A percentile compares a stretch with the other conserved stretches of the same genome.
Evolutionary conservation across 2,888 invertebrate species (phyloP).

Genomic region (Branchipolynoe longqiensis): DNA sequence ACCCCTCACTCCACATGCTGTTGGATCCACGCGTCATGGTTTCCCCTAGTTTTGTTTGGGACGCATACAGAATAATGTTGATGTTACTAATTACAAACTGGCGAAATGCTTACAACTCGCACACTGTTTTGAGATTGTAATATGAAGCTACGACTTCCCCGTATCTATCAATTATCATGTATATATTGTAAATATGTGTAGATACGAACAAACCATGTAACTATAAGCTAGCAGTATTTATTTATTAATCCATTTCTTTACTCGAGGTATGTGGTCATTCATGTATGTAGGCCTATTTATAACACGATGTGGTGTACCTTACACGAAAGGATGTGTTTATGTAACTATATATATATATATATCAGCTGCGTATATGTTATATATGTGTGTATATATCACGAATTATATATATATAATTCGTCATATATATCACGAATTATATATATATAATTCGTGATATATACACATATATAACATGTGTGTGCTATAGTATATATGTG

Average conservation of each 20-base stretch:
- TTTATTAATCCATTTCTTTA: background rate
- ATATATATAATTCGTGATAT: too few relatives aligned
- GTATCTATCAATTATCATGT: background rate
- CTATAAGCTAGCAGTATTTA: slow-evolving; percentile 30
- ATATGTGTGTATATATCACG: background rate
- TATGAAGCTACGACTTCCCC: background rate
- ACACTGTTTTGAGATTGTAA: background rate
- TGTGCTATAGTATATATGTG: too few relatives aligned
- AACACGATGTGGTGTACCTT: background rate
- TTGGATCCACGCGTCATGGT: background rate
- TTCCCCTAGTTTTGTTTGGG: background rate
- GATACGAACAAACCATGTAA: background rate
- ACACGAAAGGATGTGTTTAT: background rate
- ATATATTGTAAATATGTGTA: background rate
- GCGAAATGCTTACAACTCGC: background rate
- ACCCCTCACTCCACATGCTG: background rate
- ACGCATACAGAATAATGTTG: background rate
- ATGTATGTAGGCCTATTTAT: too few relatives aligned
- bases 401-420: background rate
- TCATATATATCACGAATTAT: background rate
- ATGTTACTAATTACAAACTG: background rate
- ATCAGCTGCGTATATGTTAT: background rate
- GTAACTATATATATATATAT: background rate
- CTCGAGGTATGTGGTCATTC: background rate
- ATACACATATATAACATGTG: too few relatives aligned